Evolutionary conservation across 2,888 invertebrate species (phyloP).

Genomic region (Spatulosminthurus flaviceps): DNA sequence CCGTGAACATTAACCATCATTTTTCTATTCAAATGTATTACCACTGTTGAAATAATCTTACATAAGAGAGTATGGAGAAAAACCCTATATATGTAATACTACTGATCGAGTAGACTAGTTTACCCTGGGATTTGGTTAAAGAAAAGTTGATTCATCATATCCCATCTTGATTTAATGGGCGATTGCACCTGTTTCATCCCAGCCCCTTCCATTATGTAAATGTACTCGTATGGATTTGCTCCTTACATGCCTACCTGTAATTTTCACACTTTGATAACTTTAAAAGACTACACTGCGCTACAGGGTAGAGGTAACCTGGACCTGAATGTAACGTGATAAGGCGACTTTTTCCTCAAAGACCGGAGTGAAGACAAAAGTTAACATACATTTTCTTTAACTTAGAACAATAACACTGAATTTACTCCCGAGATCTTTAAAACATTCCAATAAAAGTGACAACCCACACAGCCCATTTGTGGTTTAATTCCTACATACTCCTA

Average conservation of each 20-base stretch:
- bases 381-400: too few species aligned
- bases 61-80: too few species aligned
- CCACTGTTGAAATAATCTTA: neutral
- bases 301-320: neutral
- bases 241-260: slow-evolving; percentile 5
- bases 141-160: slow-evolving; percentile 16
- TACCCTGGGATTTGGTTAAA: neutral
- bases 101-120: neutral
- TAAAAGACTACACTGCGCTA: slow-evolving; percentile 5
- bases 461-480: slow-evolving; percentile 5
- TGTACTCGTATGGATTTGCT: neutral
- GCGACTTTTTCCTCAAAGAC: too few species aligned
- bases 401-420: neutral
- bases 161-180: slow-evolving; percentile 12
- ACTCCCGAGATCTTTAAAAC: neutral
- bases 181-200: slow-evolving; percentile 49
- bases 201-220: slow-evolving; percentile 28
- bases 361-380: too few species aligned
- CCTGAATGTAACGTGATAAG: neutral
- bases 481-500: slow-evolving; percentile 1
- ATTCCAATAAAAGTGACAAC: slow-evolving; percentile 15
- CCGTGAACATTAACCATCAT: slow-evolving; percentile 1
- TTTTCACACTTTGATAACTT: slow-evolving; percentile 2
- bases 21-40: slow-evolving; percentile 2
- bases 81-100: neutral